Conservation (phyloP, 2,888 invertebrate genomes). For the Limnephilus lunatus region DNA sequence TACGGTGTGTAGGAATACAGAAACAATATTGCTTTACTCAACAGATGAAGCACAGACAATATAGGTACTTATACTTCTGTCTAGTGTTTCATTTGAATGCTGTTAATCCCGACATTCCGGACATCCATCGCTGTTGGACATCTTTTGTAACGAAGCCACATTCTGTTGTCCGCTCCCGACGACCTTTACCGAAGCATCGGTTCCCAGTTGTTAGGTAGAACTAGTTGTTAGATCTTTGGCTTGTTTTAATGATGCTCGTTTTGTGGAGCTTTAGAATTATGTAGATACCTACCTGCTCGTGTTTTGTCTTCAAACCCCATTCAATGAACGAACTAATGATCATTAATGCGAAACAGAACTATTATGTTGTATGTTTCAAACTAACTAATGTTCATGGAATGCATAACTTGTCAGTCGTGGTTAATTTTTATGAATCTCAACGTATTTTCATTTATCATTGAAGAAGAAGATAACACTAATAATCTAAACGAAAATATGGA, state of each 20-base stretch:
- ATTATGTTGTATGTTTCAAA: background rate
- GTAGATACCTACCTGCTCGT: background rate
- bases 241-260: background rate
- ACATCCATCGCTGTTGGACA: background rate
- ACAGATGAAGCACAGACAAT: background rate
- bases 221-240: background rate
- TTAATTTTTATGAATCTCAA: background rate
- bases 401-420: background rate
- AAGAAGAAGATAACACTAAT: too few species aligned
- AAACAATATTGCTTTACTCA: background rate
- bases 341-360: background rate
- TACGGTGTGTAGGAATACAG: background rate
- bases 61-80: background rate
- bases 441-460: background rate
- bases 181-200: background rate
- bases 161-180: conserved; percentile 10
- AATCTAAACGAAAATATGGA: too few species aligned
- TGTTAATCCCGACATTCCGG: background rate
- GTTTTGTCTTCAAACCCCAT: background rate
- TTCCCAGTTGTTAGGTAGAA: background rate
- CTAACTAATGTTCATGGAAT: background rate
- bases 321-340: background rate
- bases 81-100: background rate
- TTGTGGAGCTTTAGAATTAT: background rate
- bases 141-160: conserved; percentile 12